These are phyloP conservation scores for Epiblema foenella DNA, from an alignment of 2,888 invertebrate genomes.

Conservation along the genomic window DNA sequence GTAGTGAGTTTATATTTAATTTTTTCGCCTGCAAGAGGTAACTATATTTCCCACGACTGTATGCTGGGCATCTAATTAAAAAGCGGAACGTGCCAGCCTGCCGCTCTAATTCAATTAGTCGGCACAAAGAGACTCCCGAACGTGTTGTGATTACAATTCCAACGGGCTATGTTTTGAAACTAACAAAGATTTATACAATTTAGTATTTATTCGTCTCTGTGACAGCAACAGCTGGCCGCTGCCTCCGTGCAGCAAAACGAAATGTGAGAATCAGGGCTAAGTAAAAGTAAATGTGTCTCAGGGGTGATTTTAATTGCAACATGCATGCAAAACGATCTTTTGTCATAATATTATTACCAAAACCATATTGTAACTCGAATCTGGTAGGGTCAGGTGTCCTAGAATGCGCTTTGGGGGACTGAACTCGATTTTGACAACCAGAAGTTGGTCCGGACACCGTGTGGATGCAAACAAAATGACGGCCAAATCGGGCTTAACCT, in stretches of 20 bases:
- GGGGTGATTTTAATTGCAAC: neutral
- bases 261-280: neutral
- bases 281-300: neutral
- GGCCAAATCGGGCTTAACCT: too few relatives aligned
- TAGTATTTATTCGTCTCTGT: neutral
- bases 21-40: constrained; percentile 1
- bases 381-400: too few relatives aligned
- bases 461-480: too few relatives aligned
- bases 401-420: too few relatives aligned
- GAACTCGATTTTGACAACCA: too few relatives aligned
- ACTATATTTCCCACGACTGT: constrained; percentile 25
- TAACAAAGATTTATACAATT: constrained; percentile 30
- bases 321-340: too few relatives aligned
- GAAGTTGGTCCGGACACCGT: too few relatives aligned
- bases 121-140: constrained; percentile 43
- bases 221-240: neutral
- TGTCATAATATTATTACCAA: too few relatives aligned
- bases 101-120: constrained; percentile 41
- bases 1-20: neutral
- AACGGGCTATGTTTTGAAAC: constrained; percentile 33
- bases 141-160: constrained; percentile 41
- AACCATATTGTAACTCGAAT: too few relatives aligned
- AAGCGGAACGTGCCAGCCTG: constrained; percentile 31
- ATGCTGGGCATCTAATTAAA: constrained; percentile 41
- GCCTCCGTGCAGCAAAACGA: neutral